Evolutionary conservation across 2,888 invertebrate species (phyloP), one percentile per base, ranked within the genome.

Genomic region (Carabus problematicus): DNA sequence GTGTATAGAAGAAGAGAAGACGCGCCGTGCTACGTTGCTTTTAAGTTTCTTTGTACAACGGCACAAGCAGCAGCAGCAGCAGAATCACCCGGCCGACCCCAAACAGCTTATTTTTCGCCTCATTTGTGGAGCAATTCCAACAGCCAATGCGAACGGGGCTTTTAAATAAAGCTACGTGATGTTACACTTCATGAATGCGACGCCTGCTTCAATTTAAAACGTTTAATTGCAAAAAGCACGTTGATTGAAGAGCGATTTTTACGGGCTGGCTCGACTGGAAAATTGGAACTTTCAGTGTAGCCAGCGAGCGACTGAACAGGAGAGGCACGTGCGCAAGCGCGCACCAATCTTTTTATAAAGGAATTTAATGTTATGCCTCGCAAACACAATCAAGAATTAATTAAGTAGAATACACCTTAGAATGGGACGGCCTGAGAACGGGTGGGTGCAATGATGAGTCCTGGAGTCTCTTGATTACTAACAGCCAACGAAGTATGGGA

Each of bases 81-180:
- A 29, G 45, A 2, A 14, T 14, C 45, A 45, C 29, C 14, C 45
- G 9, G 42, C 8, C 49, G 59, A 60, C 59, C 67, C 62, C 55
- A 69, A 80, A 79, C 78, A 79, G 80, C 79, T 80, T 80, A 81
- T 81, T 81, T 81, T 79, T 79, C 80, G 81, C 79, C 79, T 80
- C 81, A 81, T 81, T 81, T 81, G 79, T 77, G 78, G 78, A 75
- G 79, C 79, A 78, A 79, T 80, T 80, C 76, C 78, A 73, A 71
- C 77, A 75, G 74, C 78, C 77, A 78, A 79, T 78, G 73, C 75
- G 74, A 78, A 75, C 72, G 73, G 75, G 74, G 73, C 72, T 71
- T 76, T 77, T 77, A 78, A 78, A 77, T 77, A 77, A 76, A 76
- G 72, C 69, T 62, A 69, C 69, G 69, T 69, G 69, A 69, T 69